Base-by-base conservation (phyloP, 2,797 vertebrate genomes). In the Pogonophryne albipinna region DNA sequence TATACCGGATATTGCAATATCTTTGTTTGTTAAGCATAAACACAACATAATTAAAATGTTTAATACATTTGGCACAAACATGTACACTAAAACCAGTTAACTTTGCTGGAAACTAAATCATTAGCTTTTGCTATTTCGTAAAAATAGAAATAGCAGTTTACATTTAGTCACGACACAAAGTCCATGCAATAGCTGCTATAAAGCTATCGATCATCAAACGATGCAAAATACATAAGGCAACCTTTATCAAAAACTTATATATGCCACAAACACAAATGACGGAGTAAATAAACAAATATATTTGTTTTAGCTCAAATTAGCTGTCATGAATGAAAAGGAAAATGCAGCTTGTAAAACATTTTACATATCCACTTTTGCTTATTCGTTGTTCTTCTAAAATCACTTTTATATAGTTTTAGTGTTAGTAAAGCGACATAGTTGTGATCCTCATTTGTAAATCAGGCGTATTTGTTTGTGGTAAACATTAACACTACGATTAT, bases 401-500 rank as follows among this genome's bases (percentile, higher is more conserved):
- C 1, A 45, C 7, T 66, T 31, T 60, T 6, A 61, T 64, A 6
- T 50, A 51, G 27, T 44, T 4, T 15, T 4, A 1, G n/a, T 49
- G 0, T 14, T 60, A 16, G 20, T 15, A 17, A 46, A 78, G 58
- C 42, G 44, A 14, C 13, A 53, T n/a, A 44, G 10, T 5, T 60
- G 61, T 11, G 27, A 50, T 20, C 11, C 16, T 55, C 1, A 0
- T 23, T 73, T 13, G 58, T 20, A 20, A 27, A 51, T 34, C 38
- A 7, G 1, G 0, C 6, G 3, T 46, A 8, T 61, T 68, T 23
- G 49, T 79, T 42, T 64, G 38, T 73, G 27, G 52, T 62, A 56
- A 19, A 42, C 20, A 64, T 34, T 19, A 61, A 20, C 2, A 51
- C 27, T 27, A 27, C 4, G 27, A 60, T 65, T 70, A 45, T 74